phyloP scores from a whole-genome alignment of 2,888 invertebrate species.

The Cerastoderma edule region DNA sequence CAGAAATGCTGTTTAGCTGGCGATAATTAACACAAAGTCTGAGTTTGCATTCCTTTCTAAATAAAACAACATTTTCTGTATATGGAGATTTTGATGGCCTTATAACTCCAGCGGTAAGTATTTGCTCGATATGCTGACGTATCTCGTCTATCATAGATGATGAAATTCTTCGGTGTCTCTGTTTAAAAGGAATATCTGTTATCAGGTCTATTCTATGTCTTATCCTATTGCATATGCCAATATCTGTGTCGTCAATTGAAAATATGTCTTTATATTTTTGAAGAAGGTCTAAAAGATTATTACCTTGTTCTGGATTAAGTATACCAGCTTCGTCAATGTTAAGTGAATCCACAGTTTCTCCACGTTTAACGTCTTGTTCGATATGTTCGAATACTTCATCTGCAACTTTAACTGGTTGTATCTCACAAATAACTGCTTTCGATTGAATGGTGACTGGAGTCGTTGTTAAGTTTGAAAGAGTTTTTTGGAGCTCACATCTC shows the following conservation, averaged over 20 bases:
- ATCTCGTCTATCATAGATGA: slow-evolving; percentile 29
- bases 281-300: slow-evolving; percentile 3
- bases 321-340: slow-evolving; percentile 7
- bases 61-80: slow-evolving; percentile 13
- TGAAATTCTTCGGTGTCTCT: slow-evolving; percentile 24
- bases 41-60: slow-evolving; percentile 20
- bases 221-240: slow-evolving; percentile 10
- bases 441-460: slow-evolving; percentile 7
- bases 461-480: slow-evolving; percentile 10
- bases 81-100: slow-evolving; percentile 8
- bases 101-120: slow-evolving; percentile 32
- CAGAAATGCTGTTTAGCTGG: slow-evolving; percentile 10
- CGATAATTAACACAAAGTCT: slow-evolving; percentile 24
- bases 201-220: slow-evolving; percentile 25
- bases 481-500: background rate
- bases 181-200: slow-evolving; percentile 23
- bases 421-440: slow-evolving; percentile 13
- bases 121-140: slow-evolving; percentile 50
- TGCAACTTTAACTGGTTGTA: slow-evolving; percentile 2
- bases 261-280: slow-evolving; percentile 19
- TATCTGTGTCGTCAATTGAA: slow-evolving; percentile 22
- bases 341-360: background rate
- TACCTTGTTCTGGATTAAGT: background rate
- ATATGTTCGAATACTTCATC: background rate
- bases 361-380: background rate